These are phyloP conservation scores for Dendropsophus ebraccatus DNA, from an alignment of 2,113 vertebrate species.

Conservation along the genomic window DNA sequence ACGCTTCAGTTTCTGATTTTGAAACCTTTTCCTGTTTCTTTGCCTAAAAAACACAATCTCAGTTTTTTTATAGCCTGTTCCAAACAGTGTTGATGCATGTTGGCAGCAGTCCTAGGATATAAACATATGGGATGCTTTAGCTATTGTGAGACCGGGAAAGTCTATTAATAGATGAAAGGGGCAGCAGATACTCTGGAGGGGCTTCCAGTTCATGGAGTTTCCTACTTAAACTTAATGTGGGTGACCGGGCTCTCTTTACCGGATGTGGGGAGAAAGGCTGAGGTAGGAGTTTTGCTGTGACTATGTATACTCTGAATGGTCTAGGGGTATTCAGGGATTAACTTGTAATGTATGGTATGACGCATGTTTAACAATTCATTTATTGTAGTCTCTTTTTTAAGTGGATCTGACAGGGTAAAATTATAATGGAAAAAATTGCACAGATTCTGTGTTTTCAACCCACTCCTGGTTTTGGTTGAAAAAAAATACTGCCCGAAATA, in stretches of 20 bases:
- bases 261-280: neutral
- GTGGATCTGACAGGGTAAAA: no score
- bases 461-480: no score
- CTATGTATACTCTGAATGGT: neutral
- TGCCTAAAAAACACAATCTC: slow-evolving; percentile 10
- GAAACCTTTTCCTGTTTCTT: slow-evolving; percentile 25
- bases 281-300: neutral
- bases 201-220: neutral
- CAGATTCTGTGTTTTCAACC: no score
- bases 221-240: slow-evolving; percentile 5
- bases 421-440: no score
- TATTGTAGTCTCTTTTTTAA: no score
- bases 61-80: slow-evolving; percentile 15
- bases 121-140: slow-evolving; percentile 22
- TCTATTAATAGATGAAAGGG: slow-evolving; percentile 38
- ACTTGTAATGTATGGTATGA: neutral
- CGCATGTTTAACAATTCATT: no score
- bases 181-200: neutral
- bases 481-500: no score
- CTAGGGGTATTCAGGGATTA: neutral
- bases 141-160: slow-evolving; percentile 25
- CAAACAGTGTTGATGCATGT: neutral
- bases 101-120: slow-evolving; percentile 22
- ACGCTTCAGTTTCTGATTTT: neutral
- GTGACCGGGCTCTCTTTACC: neutral